These are phyloP conservation scores for Dryobota labecula DNA, from an alignment of 2,888 invertebrate species.

Conservation along the genomic window DNA sequence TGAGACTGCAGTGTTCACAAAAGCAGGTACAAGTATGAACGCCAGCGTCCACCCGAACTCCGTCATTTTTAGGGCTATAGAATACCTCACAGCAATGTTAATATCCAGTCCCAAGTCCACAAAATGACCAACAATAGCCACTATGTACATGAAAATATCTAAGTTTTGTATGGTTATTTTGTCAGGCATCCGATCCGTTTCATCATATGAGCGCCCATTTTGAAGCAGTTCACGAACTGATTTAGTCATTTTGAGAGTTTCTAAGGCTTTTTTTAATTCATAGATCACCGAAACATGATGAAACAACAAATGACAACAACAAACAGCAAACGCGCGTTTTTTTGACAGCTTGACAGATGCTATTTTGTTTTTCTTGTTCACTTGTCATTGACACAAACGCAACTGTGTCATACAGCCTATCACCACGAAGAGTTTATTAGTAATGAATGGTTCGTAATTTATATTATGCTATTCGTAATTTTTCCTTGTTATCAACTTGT, in stretches of 20 bases:
- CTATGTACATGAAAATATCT: conserved; percentile 92
- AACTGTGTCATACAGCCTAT: conserved; percentile 34
- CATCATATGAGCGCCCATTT: conserved; percentile 86
- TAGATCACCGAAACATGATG: conserved; percentile 23
- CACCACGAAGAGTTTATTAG: neutral
- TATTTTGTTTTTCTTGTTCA: neutral
- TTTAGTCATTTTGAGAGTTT: conserved; percentile 77
- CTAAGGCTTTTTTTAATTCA: neutral
- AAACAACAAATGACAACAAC: conserved; percentile 15
- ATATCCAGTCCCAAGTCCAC: conserved; percentile 93
- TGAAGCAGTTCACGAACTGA: conserved; percentile 78
- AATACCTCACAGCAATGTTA: conserved; percentile 93
- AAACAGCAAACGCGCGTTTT: conserved; percentile 43
- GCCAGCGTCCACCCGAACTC: conserved; percentile 93
- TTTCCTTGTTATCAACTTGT: conserved; percentile 38
- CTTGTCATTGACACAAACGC: conserved; percentile 23
- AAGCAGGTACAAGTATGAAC: conserved; percentile 93
- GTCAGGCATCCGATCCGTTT: conserved; percentile 91
- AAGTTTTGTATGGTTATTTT: conserved; percentile 90
- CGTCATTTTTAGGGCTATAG: conserved; percentile 85
- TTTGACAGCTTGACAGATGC: conserved; percentile 41
- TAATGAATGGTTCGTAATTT: conserved; percentile 5
- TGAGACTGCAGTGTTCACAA: conserved; percentile 94
- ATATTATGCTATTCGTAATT: conserved; percentile 17
- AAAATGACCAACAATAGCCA: conserved; percentile 93